Evolutionary conservation across 2,797 vertebrate species (phyloP).

Genomic region (Notolepis coatsorum): DNA sequence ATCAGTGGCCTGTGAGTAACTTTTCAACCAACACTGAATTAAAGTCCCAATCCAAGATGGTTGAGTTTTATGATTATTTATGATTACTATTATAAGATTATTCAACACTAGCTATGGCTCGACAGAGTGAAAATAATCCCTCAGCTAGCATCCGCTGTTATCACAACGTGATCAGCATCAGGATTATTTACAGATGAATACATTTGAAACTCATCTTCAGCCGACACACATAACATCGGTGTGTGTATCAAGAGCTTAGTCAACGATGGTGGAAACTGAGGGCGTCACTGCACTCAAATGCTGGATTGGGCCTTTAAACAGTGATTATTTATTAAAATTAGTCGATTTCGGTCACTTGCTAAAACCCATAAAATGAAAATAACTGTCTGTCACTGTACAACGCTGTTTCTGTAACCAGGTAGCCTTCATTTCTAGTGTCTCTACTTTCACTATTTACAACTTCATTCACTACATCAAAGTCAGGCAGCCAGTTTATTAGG

Average conservation of each 20-base stretch:
- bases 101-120: no score
- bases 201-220: neutral
- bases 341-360: conserved; percentile 39
- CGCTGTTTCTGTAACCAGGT: conserved; percentile 18
- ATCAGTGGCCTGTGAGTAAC: conserved; percentile 42
- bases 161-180: no score
- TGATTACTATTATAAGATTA: neutral
- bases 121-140: no score
- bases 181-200: no score
- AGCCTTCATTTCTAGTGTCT: no score
- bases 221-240: neutral
- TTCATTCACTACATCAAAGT: neutral
- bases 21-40: conserved; percentile 62
- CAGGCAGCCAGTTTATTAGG: neutral
- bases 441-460: neutral
- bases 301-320: conserved; percentile 56
- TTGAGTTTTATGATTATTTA: no score
- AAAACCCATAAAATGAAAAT: conserved; percentile 76
- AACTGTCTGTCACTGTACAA: conserved; percentile 47
- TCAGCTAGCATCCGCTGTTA: no score
- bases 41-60: conserved; percentile 55
- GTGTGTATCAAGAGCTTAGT: neutral
- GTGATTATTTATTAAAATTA: conserved; percentile 63
- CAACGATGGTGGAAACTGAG: no score
- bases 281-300: conserved; percentile 2